Percentiles rank a stretch among this genome's conserved stretches.
Evolutionary conservation across 2,888 invertebrate genomes (phyloP).

Genomic region (Steinernema scapterisci): DNA sequence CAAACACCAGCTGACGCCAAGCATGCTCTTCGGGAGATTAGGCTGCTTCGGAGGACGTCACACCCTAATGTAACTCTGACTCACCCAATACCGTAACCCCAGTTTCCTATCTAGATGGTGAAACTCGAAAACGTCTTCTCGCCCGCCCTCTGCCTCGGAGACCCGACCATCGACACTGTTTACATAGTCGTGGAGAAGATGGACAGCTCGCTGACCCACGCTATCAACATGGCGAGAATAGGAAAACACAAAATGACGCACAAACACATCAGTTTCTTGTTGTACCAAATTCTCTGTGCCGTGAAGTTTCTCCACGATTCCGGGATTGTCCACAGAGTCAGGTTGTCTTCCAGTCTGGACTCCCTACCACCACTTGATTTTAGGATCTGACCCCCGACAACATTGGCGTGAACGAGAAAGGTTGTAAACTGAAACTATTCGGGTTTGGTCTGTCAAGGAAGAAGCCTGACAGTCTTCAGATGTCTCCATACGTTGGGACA

Average conservation of each 20-base stretch:
- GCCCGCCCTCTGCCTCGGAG: neutral
- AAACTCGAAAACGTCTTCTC: neutral
- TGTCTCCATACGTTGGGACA: constrained; percentile 10
- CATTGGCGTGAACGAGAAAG: constrained; percentile 7
- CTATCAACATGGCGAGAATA: constrained; percentile 9
- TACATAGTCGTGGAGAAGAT: constrained; percentile 25
- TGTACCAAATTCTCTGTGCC: constrained; percentile 20
- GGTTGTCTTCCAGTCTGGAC: neutral
- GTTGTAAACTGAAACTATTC: neutral
- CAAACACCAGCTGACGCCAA: too few species aligned
- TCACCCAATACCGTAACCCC: neutral
- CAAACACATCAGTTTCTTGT: constrained; percentile 17
- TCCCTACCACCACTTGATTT: neutral
- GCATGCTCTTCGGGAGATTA: neutral
- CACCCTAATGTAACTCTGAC: neutral
- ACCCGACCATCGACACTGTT: neutral
- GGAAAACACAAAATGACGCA: constrained; percentile 1
- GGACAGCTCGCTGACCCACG: neutral
- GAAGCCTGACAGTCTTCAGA: neutral
- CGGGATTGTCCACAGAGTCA: constrained; percentile 9
- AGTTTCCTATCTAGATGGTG: neutral
- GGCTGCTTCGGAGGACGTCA: neutral
- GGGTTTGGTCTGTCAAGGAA: neutral
- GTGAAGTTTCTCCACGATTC: constrained; percentile 23
- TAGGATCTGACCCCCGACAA: constrained; percentile 23